phyloP scores from a whole-genome alignment of 2,888 invertebrate species.

The Allacma fusca region DNA sequence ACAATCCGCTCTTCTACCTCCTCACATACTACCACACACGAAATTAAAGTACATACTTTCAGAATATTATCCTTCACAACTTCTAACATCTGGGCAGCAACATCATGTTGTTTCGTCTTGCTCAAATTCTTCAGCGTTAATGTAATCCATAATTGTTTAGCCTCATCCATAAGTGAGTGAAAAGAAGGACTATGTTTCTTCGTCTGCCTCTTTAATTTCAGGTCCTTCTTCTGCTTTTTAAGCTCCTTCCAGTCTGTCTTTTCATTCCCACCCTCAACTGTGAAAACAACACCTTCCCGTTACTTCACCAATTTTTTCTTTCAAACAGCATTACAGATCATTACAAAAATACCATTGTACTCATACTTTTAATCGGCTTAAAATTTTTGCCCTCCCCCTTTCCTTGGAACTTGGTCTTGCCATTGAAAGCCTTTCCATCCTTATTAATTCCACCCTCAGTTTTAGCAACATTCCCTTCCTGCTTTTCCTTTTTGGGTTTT shows the following conservation, averaged over 20 bases:
- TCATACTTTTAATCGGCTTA: background rate
- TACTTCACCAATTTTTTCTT: too few species aligned
- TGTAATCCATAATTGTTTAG: conserved; percentile 35
- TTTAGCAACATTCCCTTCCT: background rate
- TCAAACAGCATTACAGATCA: too few species aligned
- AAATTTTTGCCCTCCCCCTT: background rate
- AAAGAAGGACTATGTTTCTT: conserved; percentile 44
- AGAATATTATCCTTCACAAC: conserved; percentile 16
- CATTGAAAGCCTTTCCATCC: too few species aligned
- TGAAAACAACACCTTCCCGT: too few species aligned
- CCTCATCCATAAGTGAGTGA: background rate
- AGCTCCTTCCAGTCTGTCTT: conserved; percentile 49
- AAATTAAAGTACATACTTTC: background rate
- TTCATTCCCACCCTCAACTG: conserved; percentile 39
- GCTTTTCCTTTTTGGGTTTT: conserved; percentile 8
- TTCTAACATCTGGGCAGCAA: conserved; percentile 18
- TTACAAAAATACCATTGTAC: too few species aligned
- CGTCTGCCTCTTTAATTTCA: conserved; percentile 45
- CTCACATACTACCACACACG: too few species aligned
- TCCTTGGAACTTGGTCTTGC: background rate
- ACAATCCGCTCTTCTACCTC: too few species aligned
- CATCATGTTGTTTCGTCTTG: conserved; percentile 29
- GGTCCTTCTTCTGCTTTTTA: conserved; percentile 45
- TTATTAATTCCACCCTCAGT: background rate
- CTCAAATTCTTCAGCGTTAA: conserved; percentile 21